Base-by-base conservation (phyloP, 1,140 invertebrate genomes). In the Yoshiicerus persimilis region DNA sequence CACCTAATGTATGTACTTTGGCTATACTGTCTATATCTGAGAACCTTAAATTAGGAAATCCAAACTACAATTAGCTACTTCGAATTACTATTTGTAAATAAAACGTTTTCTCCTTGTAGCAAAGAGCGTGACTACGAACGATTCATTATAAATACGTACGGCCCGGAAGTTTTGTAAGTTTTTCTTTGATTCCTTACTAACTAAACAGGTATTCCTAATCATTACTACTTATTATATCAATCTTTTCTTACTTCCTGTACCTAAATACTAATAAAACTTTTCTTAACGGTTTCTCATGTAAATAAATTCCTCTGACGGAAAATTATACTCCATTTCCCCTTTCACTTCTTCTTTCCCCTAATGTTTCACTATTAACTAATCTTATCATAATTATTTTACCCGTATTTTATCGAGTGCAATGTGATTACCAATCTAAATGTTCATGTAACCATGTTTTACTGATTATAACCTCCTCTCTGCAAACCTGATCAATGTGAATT, bases 121-220 rank as follows among this genome's bases (percentile, higher is more conserved):
- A 91, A 84, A 88, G 88, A 89, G 62, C 86, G 88, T 89, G 89
- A 90, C 91, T 92, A 90, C 90, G 91, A 92, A 90, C 92, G 91
- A 89, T 92, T 92, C 91, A 91, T 92, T 89, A 91, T 92, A 91
- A 92, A 92, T 91, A 91, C 92, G 89, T 92, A 92, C 88, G 91
- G 92, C 39, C 91, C 91, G 47, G 90, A 91, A 83, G 90, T 90
- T 90, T 90, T 91, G 92, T 92, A 91, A 92, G 92, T 92, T 80
- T 64, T 36, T 80, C 75, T 80, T 80, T 80, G 75, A 80, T 80
- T 80, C 75, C 20, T 80, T 32, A 38, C 75, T 80, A 36, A 80
- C 30, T 80, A 38, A 80, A 25, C 30, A 70, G 66, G 30, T 70
- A 70, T 34, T 80, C 75, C 32, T 36, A 38, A 34, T 80, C 32